Base-by-base conservation (phyloP, 1,140 invertebrate species). In the Venustaconcha ellipsiformis region DNA sequence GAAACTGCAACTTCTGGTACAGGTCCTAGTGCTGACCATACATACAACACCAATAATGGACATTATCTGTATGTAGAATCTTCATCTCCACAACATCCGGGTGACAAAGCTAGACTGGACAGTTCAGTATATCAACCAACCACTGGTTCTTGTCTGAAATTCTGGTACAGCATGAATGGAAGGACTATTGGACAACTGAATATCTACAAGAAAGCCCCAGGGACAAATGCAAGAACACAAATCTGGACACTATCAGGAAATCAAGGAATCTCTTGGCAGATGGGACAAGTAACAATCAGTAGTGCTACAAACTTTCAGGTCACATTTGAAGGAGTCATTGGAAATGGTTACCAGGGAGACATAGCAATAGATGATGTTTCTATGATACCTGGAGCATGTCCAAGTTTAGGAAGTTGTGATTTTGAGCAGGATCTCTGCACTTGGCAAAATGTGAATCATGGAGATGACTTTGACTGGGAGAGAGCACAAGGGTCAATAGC, bases 81-180 rank as follows among this genome's bases (percentile, higher is more conserved):
- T 4, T 87, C 86, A 30, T 18, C 59, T 30, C 85, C 86, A 37
- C 77, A 83, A 57, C 76, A 73, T 63, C 56, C 57, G 12, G 83
- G 82, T 64, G 80, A 89, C 75, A 87, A 78, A 67, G 84, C 84
- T 20, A 80, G 82, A 70, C 67, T 88, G 20, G 75, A 80, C 64
- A 84, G 82, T 72, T 75, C 80, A 15, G 15, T 66, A 0, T 80
- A 80, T 57, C 74, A 79, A 18, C 74, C 80, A 18, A 81, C 84
- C n/a, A 62, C 76, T 26, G 78, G 82, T 13, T 72, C 78, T 67
- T 86, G 81, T 77, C 58, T 86, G 13, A 76, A 73, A 13, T 95
- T 95, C 85, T 95, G 92, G 91, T 93, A 91, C 83, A 94, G 95
- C 82, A 95, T 96, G 94, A 94, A 92, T 83, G 95, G 95, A 18